phyloP scores from a whole-genome alignment of 2,113 vertebrate genomes.

The Heterotilapia buettikoferi region DNA sequence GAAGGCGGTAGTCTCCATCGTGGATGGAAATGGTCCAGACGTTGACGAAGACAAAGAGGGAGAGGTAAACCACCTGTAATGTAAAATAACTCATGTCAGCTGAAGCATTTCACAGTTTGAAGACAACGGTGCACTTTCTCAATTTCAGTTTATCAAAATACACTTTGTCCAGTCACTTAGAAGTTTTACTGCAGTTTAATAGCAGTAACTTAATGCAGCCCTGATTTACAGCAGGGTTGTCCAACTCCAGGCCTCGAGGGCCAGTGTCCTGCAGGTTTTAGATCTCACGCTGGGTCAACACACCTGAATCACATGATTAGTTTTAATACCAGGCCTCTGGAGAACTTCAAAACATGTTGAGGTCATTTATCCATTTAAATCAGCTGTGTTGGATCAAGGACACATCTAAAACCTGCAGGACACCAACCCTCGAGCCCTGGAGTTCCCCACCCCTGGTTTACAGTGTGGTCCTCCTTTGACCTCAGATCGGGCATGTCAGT shows the following conservation, averaged over 20 bases:
- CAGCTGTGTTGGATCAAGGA: background rate
- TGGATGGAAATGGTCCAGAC: conserved; percentile 95
- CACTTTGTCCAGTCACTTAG: background rate
- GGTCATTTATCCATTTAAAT: background rate
- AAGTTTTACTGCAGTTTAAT: background rate
- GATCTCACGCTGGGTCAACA: background rate
- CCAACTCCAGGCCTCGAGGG: fast-evolving
- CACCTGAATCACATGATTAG: background rate
- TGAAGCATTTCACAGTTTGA: background rate
- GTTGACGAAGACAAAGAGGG: conserved; percentile 88
- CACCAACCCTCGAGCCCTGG: background rate
- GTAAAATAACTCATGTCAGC: background rate
- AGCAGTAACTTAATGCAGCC: background rate
- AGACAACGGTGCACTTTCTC: background rate
- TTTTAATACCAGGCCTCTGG: background rate
- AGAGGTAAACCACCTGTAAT: conserved; percentile 76
- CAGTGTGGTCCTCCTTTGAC: background rate
- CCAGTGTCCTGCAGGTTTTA: background rate
- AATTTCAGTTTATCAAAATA: fast-evolving
- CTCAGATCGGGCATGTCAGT: background rate
- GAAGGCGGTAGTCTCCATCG: conserved; percentile 85
- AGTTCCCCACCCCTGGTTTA: background rate
- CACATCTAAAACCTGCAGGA: fast-evolving
- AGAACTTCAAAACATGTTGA: fast-evolving
- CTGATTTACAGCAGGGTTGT: background rate